These are phyloP conservation scores for Gymnobelideus leadbeateri DNA, from an alignment of 2,113 vertebrate genomes.

Conservation along the genomic window DNA sequence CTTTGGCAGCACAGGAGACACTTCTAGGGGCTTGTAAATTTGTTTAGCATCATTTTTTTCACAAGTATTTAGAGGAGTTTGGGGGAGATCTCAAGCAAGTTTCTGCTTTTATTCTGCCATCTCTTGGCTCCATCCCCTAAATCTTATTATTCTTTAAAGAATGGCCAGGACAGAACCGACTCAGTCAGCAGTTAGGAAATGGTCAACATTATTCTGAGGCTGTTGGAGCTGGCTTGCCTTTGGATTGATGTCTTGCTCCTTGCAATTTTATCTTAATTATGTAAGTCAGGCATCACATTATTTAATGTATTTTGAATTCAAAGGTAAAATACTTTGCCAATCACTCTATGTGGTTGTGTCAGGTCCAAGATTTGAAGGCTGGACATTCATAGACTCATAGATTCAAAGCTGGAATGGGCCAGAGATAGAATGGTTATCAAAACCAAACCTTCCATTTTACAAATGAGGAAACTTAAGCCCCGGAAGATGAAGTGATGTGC, in stretches of 20 bases:
- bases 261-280: slow-evolving; percentile 51
- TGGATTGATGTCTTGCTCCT: slow-evolving; percentile 57
- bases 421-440: neutral
- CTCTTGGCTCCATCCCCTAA: too few species aligned
- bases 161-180: slow-evolving; percentile 45
- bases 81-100: too few species aligned
- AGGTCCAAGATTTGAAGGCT: neutral
- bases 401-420: neutral
- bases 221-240: slow-evolving; percentile 41
- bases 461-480: slow-evolving; percentile 14
- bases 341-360: neutral
- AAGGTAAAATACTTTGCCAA: neutral
- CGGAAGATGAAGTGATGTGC: neutral
- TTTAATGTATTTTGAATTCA: neutral
- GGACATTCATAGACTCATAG: neutral
- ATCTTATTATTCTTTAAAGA: slow-evolving; percentile 64
- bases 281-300: neutral
- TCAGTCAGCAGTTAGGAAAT: slow-evolving; percentile 26
- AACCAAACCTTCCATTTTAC: neutral
- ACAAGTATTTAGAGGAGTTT: too few species aligned
- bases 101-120: too few species aligned
- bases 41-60: too few species aligned
- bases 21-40: too few species aligned
- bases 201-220: slow-evolving; percentile 28
- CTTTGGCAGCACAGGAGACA: too few species aligned